Evolutionary conservation across 1,140 invertebrate genomes (phyloP).

Genomic region (Caerostris darwini): DNA sequence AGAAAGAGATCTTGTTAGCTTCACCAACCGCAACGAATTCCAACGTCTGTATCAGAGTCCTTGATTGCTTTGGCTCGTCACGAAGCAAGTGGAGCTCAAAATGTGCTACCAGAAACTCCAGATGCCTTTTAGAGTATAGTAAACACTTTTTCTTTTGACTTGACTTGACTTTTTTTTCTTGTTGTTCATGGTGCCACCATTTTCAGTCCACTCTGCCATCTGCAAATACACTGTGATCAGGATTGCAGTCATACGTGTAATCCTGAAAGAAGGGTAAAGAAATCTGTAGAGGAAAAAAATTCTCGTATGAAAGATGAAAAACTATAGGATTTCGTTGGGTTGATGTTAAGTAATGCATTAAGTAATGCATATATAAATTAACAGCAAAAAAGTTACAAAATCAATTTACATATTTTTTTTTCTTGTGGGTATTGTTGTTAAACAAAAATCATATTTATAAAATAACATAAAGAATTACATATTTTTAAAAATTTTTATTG

Average conservation of each 20-base stretch:
- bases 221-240: conserved; percentile 46
- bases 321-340: too few species aligned
- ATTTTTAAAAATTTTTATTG: too few species aligned
- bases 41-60: neutral
- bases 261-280: neutral
- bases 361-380: too few species aligned
- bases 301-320: too few species aligned
- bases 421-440: too few species aligned
- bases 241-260: conserved; percentile 55
- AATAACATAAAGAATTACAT: too few species aligned
- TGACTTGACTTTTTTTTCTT: neutral
- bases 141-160: neutral
- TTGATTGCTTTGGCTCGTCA: conserved; percentile 14
- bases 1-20: neutral
- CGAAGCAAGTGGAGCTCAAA: conserved; percentile 41
- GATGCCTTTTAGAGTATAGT: conserved; percentile 13
- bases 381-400: too few species aligned
- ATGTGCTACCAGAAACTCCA: neutral
- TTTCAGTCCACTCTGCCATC: conserved; percentile 42
- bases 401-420: too few species aligned
- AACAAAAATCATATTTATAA: too few species aligned
- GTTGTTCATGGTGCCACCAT: too few species aligned
- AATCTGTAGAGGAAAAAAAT: neutral
- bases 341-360: too few species aligned
- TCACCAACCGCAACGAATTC: neutral